Evolutionary conservation across 1,140 invertebrate genomes (phyloP), one percentile per base, ranked within the genome.

Genomic region (Wasmannia auropunctata): DNA sequence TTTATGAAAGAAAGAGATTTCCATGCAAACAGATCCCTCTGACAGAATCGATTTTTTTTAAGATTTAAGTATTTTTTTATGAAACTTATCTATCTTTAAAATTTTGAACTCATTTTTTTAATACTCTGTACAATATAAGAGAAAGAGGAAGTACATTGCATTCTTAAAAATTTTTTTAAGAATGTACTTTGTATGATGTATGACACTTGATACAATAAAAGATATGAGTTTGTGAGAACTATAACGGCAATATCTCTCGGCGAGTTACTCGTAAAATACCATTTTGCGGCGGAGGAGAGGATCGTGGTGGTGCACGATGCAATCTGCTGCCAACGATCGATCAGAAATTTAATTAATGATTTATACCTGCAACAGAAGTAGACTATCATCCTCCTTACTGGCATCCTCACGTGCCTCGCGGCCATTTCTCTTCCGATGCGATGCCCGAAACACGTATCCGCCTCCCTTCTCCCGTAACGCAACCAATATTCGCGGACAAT

Each of bases 261-360:
- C 3, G 28, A 58, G 10, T 31, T 43, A 58, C 8, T 16, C 19
- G 4, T 2, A n/a, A 43, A 22, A 51, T 58, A 43, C 11, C 58
- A 81, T 69, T 70, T 56, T 7, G 11, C 11, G 3, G 7, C 22
- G 22, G 19, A 40, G 14, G 7, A n/a, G 11, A 37, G 25, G 49
- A 43, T 14, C 10, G 40, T 19, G 25, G 2, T 14, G 22, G 54
- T 6, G 22, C 51, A 31, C 10, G 8, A 43, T 40, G 31, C 65
- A 80, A 69, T 43, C 14, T 34, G n/a, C 25, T 81, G 1, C 11
- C 34, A 43, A n/a, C 19, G 22, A 43, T 58, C 25, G 46, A 58
- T 70, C 79, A 31, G 37, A 56, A 56, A 46, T 58, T 70, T 81
- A 81, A 81, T 58, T 81, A 81, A 72, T 72, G 51, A 58, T 19